phyloP scores from a whole-genome alignment of 1,140 invertebrate species.

The Atta colombica region DNA sequence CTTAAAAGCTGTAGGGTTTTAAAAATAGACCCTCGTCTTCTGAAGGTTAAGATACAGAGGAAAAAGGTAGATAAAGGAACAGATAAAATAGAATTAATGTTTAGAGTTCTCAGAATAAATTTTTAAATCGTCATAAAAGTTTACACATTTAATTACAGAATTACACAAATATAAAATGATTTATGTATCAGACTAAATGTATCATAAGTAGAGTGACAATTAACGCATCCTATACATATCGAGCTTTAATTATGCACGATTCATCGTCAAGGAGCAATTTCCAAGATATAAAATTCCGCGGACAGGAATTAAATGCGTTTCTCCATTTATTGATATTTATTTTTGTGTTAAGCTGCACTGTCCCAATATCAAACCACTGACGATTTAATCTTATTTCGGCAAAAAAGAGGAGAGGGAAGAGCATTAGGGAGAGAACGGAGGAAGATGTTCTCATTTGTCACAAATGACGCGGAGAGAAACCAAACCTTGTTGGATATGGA shows the following conservation, averaged over 20 bases:
- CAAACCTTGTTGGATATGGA: slow-evolving; percentile 14
- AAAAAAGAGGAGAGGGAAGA: not conserved
- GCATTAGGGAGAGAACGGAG: not conserved
- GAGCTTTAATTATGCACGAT: slow-evolving; percentile 43
- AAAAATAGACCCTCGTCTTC: too few species aligned
- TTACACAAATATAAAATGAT: not conserved
- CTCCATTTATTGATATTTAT: slow-evolving; percentile 11
- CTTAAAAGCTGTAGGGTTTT: too few species aligned
- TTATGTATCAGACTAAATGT: not conserved
- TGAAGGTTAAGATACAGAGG: too few species aligned
- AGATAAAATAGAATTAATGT: not conserved
- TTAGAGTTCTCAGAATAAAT: not conserved
- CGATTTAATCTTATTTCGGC: slow-evolving; percentile 7
- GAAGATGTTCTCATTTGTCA: slow-evolving; percentile 33
- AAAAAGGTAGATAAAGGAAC: too few species aligned
- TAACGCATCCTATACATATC: not conserved
- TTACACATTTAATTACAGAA: not conserved
- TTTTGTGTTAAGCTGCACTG: slow-evolving; percentile 3
- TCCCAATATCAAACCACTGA: not conserved
- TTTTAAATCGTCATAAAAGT: not conserved
- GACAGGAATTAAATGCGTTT: not conserved
- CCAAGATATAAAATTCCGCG: not conserved
- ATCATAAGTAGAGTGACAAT: not conserved
- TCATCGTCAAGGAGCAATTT: slow-evolving; percentile 11
- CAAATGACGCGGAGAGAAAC: slow-evolving; percentile 21